phyloP scores from a whole-genome alignment of 2,888 invertebrate genomes.

The Herminia tarsipennalis region DNA sequence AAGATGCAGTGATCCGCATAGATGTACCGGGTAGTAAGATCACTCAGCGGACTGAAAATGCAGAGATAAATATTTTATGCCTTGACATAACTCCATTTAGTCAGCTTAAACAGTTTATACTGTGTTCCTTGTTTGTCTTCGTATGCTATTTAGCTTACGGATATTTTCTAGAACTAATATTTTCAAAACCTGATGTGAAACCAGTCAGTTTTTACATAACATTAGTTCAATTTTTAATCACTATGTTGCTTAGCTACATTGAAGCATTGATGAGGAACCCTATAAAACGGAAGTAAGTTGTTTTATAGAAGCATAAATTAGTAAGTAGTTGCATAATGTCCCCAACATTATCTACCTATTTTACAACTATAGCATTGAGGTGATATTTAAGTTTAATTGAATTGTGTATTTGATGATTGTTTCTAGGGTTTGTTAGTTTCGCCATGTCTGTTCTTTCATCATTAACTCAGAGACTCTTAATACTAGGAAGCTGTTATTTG shows the following conservation, averaged over 20 bases:
- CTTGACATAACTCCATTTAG: constrained; percentile 89
- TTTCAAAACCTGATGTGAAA: constrained; percentile 94
- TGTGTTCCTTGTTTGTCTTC: constrained; percentile 93
- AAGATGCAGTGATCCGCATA: constrained; percentile 71
- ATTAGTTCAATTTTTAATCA: constrained; percentile 95
- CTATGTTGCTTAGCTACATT: constrained; percentile 91
- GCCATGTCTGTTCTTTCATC: too few relatives aligned
- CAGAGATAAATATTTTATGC: constrained; percentile 89
- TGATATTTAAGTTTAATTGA: too few relatives aligned
- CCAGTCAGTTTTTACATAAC: constrained; percentile 97
- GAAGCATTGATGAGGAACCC: constrained; percentile 89
- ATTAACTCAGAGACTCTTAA: too few relatives aligned
- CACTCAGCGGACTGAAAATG: constrained; percentile 47
- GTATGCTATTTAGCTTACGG: constrained; percentile 96
- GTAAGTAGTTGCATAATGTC: too few relatives aligned
- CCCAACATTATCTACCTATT: too few relatives aligned
- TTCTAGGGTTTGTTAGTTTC: too few relatives aligned
- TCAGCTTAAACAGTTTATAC: constrained; percentile 89
- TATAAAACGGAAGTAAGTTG: constrained; percentile 85
- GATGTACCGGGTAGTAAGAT: constrained; percentile 45
- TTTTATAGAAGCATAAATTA: too few relatives aligned
- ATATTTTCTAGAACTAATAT: constrained; percentile 96
- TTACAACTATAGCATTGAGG: too few relatives aligned
- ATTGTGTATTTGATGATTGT: too few relatives aligned
- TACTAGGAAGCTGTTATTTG: too few relatives aligned